phyloP scores from a whole-genome alignment of 2,113 vertebrate genomes.

The Anolis sagrei region DNA sequence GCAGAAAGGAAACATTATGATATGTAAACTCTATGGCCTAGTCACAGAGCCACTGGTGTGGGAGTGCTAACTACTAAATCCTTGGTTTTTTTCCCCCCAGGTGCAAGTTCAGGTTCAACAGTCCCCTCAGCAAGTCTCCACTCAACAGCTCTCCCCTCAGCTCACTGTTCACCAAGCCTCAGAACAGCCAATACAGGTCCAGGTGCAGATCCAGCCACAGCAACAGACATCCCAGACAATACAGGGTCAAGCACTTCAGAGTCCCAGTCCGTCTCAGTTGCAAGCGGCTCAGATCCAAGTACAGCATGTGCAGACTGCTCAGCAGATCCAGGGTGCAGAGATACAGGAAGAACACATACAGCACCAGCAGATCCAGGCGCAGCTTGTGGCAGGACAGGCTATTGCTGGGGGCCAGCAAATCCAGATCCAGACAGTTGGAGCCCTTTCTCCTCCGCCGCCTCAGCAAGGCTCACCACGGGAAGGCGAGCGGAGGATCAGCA shows the following conservation, averaged over 20 bases:
- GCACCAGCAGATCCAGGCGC: constrained; percentile 97
- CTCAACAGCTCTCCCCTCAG: constrained; percentile 92
- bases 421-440: constrained; percentile 95
- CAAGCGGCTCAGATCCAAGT: constrained; percentile 89
- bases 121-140: constrained; percentile 81
- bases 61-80: constrained; percentile 51
- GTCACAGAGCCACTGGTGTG: neutral
- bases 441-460: constrained; percentile 86
- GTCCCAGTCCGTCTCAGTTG: constrained; percentile 84
- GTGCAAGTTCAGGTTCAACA: constrained; percentile 87
- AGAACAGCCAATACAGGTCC: constrained; percentile 94
- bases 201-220: constrained; percentile 94
- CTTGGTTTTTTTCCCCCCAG: constrained; percentile 66
- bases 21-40: neutral
- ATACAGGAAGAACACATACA: constrained; percentile 94
- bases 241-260: constrained; percentile 84
- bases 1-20: neutral
- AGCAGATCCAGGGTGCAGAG: constrained; percentile 90
- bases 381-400: constrained; percentile 90
- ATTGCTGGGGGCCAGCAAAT: constrained; percentile 92
- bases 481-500: constrained; percentile 86
- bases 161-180: constrained; percentile 89
- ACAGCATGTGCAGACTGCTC: constrained; percentile 85
- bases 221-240: constrained; percentile 83
- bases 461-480: constrained; percentile 90